Conservation (phyloP, 2,113 vertebrate genomes). For the Platichthys flesus region DNA sequence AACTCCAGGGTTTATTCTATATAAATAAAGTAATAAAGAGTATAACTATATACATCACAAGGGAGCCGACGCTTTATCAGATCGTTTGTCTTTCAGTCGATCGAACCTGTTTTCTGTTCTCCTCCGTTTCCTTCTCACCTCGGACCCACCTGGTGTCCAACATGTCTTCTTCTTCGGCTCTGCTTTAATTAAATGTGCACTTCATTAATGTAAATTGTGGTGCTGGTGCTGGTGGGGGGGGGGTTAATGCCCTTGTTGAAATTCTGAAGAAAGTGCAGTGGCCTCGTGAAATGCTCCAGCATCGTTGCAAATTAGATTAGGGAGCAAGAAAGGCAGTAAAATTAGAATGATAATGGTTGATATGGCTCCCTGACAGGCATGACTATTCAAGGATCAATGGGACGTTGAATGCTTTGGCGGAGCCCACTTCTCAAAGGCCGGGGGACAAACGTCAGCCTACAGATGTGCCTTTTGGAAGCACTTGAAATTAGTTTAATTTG, state of each 20-base stretch:
- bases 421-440: slow-evolving; percentile 88
- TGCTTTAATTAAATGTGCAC: slow-evolving; percentile 99
- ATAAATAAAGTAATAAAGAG: too few relatives aligned
- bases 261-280: slow-evolving; percentile 99
- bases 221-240: slow-evolving; percentile 22
- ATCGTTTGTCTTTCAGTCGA: too few relatives aligned
- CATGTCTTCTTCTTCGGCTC: slow-evolving; percentile 83
- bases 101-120: neutral
- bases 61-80: too few relatives aligned
- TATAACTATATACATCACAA: too few relatives aligned
- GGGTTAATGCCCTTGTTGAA: slow-evolving; percentile 99
- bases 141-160: slow-evolving; percentile 37
- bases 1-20: too few relatives aligned
- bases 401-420: slow-evolving; percentile 88
- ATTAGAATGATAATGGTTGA: slow-evolving; percentile 99
- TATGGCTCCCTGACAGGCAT: slow-evolving; percentile 99
- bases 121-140: slow-evolving; percentile 12
- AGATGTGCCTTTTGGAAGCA: slow-evolving; percentile 98
- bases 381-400: slow-evolving; percentile 99
- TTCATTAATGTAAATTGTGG: slow-evolving; percentile 99
- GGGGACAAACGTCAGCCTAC: slow-evolving; percentile 93
- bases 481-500: slow-evolving; percentile 99
- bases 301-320: slow-evolving; percentile 99
- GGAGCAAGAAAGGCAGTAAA: slow-evolving; percentile 98
- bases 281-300: slow-evolving; percentile 95